These are phyloP conservation scores for Gryllus longicercus DNA, from an alignment of 2,888 invertebrate species.

Conservation along the genomic window DNA sequence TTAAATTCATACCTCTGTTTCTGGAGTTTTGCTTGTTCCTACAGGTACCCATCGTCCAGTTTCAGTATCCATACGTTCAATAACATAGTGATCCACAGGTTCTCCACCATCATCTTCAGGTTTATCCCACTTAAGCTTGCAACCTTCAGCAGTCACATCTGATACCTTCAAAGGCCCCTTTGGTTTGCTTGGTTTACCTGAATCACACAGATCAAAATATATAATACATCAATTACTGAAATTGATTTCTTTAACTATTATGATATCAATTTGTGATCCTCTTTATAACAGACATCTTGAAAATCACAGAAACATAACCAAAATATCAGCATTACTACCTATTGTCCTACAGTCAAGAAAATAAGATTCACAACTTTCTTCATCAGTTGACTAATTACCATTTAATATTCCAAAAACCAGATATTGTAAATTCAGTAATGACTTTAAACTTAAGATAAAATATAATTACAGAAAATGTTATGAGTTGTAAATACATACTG, in stretches of 20 bases:
- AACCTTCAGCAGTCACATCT: slow-evolving; percentile 87
- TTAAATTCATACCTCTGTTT: slow-evolving; percentile 63
- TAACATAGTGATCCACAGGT: slow-evolving; percentile 88
- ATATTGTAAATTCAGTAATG: no score
- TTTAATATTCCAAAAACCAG: no score
- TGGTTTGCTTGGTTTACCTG: slow-evolving; percentile 80
- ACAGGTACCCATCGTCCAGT: slow-evolving; percentile 92
- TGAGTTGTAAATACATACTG: slow-evolving; percentile 41
- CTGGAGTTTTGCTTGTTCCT: slow-evolving; percentile 73
- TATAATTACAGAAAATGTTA: no score
- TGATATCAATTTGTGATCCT: not conserved
- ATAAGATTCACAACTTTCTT: no score
- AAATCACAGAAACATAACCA: no score
- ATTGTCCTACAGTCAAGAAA: no score
- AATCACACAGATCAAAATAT: not conserved
- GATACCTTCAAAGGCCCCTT: slow-evolving; percentile 91
- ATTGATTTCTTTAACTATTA: not conserved
- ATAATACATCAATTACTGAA: slow-evolving; percentile 9
- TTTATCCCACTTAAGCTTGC: slow-evolving; percentile 91
- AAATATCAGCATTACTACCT: no score
- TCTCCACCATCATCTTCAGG: slow-evolving; percentile 97
- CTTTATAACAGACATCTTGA: no score
- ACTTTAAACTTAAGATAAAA: no score
- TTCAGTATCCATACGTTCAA: slow-evolving; percentile 94
- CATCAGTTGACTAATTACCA: no score